Conservation (phyloP, 2,113 vertebrate species). For the Indicator indicator region DNA sequence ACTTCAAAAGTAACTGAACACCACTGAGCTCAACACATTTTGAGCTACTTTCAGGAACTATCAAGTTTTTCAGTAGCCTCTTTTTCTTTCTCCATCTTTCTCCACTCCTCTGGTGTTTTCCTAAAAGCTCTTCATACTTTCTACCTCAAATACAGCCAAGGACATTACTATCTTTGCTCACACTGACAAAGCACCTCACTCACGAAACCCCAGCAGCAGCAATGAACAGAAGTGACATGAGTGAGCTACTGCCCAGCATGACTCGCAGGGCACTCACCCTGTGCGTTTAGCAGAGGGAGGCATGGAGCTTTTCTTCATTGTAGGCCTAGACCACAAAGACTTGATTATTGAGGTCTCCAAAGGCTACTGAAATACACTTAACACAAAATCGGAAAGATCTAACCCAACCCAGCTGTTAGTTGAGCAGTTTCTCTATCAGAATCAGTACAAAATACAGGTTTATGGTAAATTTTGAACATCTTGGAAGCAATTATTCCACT, state of each 20-base stretch:
- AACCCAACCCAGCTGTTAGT: conserved; percentile 14
- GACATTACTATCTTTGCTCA: not conserved
- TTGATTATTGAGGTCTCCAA: not conserved
- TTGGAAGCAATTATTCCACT: not conserved
- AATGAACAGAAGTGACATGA: not conserved
- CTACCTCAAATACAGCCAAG: not conserved
- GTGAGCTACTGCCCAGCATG: not conserved
- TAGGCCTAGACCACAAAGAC: not conserved
- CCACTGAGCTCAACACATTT: not conserved
- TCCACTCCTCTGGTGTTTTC: not conserved
- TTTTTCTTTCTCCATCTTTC: not conserved
- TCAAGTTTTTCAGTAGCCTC: not conserved
- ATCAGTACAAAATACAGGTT: not conserved
- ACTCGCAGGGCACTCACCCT: accelerated
- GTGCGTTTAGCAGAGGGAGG: not conserved
- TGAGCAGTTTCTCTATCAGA: not conserved
- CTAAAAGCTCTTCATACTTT: not conserved
- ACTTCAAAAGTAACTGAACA: not conserved
- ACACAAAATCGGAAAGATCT: not conserved
- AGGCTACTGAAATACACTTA: not conserved
- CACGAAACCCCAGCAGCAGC: not conserved
- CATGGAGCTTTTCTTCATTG: not conserved
- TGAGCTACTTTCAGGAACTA: not conserved
- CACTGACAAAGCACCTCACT: not conserved
- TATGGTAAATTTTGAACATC: not conserved